phyloP scores from a whole-genome alignment of 1,140 invertebrate genomes.

The Papilio polytes region DNA sequence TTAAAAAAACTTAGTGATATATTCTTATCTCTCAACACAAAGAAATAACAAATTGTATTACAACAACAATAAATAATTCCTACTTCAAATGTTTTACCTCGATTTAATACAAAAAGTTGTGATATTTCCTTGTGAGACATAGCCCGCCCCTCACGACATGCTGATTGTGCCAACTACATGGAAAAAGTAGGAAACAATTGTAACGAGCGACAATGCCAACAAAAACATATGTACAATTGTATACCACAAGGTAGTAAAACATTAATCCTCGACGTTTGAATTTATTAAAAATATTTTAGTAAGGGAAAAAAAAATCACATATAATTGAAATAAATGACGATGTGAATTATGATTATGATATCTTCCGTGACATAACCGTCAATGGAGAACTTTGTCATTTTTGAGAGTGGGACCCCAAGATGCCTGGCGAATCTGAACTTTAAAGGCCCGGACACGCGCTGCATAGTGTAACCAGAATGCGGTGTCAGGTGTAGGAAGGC shows the following conservation, averaged over 20 bases:
- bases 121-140: constrained; percentile 14
- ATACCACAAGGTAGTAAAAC: neutral
- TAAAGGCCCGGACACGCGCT: too few species aligned
- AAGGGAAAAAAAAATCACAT: too few species aligned
- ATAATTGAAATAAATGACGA: too few species aligned
- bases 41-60: constrained; percentile 1
- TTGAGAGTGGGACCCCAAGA: too few species aligned
- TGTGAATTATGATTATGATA: too few species aligned
- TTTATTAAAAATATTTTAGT: neutral
- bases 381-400: too few species aligned
- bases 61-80: constrained; percentile 13
- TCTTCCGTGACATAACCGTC: too few species aligned
- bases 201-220: constrained; percentile 5
- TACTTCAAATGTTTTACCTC: constrained; percentile 16
- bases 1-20: neutral
- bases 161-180: constrained; percentile 19
- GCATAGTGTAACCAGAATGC: too few species aligned
- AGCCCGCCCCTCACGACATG: constrained; percentile 2
- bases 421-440: too few species aligned
- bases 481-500: too few species aligned
- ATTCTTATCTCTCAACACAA: neutral
- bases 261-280: neutral
- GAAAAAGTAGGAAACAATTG: constrained; percentile 21
- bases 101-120: constrained; percentile 23
- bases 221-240: neutral